Base-by-base conservation (phyloP, 2,888 invertebrate species). In the Plebejus argus region DNA sequence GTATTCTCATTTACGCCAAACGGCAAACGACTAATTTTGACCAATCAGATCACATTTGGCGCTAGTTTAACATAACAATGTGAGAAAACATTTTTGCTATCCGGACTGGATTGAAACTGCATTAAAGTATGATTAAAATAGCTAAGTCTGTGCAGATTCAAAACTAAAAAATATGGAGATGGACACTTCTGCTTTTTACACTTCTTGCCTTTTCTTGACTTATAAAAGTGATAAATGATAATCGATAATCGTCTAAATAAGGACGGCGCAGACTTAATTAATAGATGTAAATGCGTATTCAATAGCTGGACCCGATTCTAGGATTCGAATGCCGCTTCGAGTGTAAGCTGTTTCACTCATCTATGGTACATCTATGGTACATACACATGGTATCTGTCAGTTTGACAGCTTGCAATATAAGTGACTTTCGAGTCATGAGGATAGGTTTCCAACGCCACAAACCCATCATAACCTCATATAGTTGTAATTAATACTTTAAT, bases 171-270 rank as follows among this genome's bases (percentile, higher is more conserved):
- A 66, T 66, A 33, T 66, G 66, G 18, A 66, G 28, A 66, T 15
- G 28, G 18, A 33, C 28, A 28, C 66, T 12, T 66, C 39, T 39
- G 7, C 39, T 71, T 71, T 71, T 39, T 71, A 71, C 71, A 23
- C 20, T 71, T 39, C 39, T 18, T 66, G 10, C 71, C 39, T 71
- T 71, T 66, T 15, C 12, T 66, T 15, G 33, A 23, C 71, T 49
- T 72, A 28, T 72, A 72, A 72, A 49, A 72, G 49, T 72, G 45
- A 74, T 74, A 49, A 72, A 23, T 72, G 45, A 74, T 74, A 74
- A 74, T 74, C 74, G 3, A 49, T 74, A 74, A 74, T 74, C 8
- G 7, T 74, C 53, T 49, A 23, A 53, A 53, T 74, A 74, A 53
- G 74, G 72, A 1, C 45, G 39, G 20, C 45, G 72, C 45, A 7